Evolutionary conservation across 2,113 vertebrate genomes (phyloP).

Genomic region (Eretmochelys imbricata): DNA sequence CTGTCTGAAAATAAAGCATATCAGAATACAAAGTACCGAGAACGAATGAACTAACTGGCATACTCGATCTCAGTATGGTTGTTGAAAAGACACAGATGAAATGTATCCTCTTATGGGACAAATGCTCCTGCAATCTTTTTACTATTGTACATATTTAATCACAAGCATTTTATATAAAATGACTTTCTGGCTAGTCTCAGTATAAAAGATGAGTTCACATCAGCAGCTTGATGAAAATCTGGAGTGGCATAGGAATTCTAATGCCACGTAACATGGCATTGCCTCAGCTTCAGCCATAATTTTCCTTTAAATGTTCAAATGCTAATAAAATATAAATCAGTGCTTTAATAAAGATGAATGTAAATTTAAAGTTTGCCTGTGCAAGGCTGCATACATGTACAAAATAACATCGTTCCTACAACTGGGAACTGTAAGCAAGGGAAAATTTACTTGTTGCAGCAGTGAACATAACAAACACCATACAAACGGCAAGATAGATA

Average conservation of each 20-base stretch:
- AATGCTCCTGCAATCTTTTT: background rate
- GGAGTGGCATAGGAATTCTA: too few relatives aligned
- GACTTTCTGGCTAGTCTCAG: too few relatives aligned
- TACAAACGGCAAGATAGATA: background rate
- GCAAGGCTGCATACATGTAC: constrained; percentile 29
- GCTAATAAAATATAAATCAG: constrained; percentile 38
- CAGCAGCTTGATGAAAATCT: too few relatives aligned
- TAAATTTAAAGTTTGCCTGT: background rate
- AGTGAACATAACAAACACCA: background rate
- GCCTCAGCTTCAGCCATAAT: too few relatives aligned
- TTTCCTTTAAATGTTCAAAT: background rate
- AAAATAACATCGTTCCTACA: constrained; percentile 22
- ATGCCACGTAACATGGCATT: too few relatives aligned
- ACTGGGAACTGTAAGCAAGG: constrained; percentile 2
- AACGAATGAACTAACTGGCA: background rate
- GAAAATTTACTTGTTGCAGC: background rate
- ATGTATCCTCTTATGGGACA: background rate
- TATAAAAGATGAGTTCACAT: too few relatives aligned
- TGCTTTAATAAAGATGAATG: background rate
- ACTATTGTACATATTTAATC: too few relatives aligned
- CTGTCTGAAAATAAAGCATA: rapidly evolving
- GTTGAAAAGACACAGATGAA: background rate
- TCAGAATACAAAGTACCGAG: background rate
- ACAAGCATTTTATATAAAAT: too few relatives aligned
- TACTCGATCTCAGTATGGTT: rapidly evolving